These are phyloP conservation scores for Oligia latruncula DNA, from an alignment of 2,888 invertebrate genomes.

Conservation along the genomic window DNA sequence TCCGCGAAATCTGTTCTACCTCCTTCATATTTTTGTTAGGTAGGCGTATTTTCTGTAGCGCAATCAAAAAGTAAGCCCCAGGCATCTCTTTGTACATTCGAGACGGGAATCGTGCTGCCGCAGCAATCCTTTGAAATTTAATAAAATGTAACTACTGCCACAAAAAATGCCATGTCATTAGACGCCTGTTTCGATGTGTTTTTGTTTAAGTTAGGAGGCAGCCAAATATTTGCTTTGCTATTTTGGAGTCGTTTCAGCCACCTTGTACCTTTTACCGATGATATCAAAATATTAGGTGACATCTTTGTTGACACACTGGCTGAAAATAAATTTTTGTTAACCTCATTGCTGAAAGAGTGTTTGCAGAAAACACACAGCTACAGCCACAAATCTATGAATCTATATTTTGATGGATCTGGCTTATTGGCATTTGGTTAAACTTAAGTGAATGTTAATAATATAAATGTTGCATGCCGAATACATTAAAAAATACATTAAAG, in stretches of 20 bases:
- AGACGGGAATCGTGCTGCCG: conserved; percentile 53
- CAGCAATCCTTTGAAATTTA: conserved; percentile 61
- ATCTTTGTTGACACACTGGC: conserved; percentile 26
- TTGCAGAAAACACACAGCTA: neutral
- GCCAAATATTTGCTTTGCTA: conserved; percentile 35
- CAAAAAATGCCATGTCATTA: conserved; percentile 32
- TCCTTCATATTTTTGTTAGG: conserved; percentile 13
- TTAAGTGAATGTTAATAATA: neutral
- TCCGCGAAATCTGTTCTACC: conserved; percentile 11
- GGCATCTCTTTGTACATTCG: conserved; percentile 62
- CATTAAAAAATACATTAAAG: too few relatives aligned
- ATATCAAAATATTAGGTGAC: conserved; percentile 23
- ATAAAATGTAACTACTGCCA: conserved; percentile 50
- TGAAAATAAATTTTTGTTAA: neutral
- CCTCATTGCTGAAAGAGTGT: neutral
- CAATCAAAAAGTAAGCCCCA: conserved; percentile 62
- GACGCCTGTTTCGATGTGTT: conserved; percentile 15
- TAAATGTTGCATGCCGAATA: too few relatives aligned
- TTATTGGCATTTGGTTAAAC: neutral
- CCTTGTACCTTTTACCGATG: neutral
- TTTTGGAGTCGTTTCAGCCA: conserved; percentile 12
- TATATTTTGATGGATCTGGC: neutral
- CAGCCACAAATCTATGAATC: neutral
- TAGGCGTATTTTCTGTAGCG: conserved; percentile 33
- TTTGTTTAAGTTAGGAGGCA: conserved; percentile 37